Percentiles rank a stretch among this genome's conserved stretches.
Conservation (phyloP, 1,140 invertebrate genomes). For the Drosophila biarmipes region DNA sequence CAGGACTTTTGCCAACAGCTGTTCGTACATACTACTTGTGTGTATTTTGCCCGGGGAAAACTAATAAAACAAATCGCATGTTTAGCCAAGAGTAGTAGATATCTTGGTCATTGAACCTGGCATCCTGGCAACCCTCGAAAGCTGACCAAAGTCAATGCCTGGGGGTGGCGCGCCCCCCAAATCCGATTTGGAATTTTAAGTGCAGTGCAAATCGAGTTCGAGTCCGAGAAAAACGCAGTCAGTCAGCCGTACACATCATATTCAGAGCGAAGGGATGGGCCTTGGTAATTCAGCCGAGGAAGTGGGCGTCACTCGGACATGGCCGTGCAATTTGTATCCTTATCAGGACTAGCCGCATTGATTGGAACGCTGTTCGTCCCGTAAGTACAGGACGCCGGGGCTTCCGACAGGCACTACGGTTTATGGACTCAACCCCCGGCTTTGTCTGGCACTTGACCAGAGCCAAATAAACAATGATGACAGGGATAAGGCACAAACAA, state of each 20-base stretch:
- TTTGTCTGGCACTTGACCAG: constrained; percentile 47
- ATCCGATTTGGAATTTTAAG: constrained; percentile 69
- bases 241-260: constrained; percentile 24
- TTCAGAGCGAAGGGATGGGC: neutral
- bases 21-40: constrained; percentile 62
- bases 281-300: constrained; percentile 12
- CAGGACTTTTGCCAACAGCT: constrained; percentile 65
- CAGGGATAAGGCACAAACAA: constrained; percentile 38
- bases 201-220: constrained; percentile 64
- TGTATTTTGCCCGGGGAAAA: constrained; percentile 42
- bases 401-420: constrained; percentile 60
- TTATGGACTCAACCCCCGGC: constrained; percentile 44
- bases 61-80: constrained; percentile 82
- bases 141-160: constrained; percentile 39
- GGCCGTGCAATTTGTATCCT: constrained; percentile 71
- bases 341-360: constrained; percentile 68
- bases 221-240: constrained; percentile 32
- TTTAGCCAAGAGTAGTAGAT: constrained; percentile 67
- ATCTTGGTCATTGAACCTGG: constrained; percentile 70
- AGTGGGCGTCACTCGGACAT: constrained; percentile 60
- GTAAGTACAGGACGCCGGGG: constrained; percentile 54
- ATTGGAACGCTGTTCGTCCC: constrained; percentile 48
- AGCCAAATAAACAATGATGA: constrained; percentile 68
- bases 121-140: constrained; percentile 30
- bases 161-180: constrained; percentile 45